A percentile compares a stretch with the other conserved stretches of the same genome.
Evolutionary conservation across 2,888 invertebrate species (phyloP).

Genomic region (Venusia cambrica): DNA sequence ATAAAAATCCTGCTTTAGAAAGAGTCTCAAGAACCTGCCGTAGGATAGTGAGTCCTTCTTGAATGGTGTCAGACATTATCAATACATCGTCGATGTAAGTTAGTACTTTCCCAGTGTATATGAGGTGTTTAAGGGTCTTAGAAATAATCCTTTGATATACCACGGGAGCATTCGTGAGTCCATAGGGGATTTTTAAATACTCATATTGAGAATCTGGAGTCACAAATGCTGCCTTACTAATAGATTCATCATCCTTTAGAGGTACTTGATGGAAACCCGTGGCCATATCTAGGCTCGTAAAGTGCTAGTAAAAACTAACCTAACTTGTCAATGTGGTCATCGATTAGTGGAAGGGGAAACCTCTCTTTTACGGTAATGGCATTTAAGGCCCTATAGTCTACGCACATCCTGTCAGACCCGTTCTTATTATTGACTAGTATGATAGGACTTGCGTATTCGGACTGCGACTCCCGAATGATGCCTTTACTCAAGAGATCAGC

Average conservation of each 20-base stretch:
- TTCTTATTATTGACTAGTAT: too few species aligned
- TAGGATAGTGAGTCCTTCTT: background rate
- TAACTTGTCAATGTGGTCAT: too few species aligned
- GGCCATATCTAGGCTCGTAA: slow-evolving; percentile 28
- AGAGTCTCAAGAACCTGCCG: slow-evolving; percentile 2
- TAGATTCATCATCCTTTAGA: too few species aligned
- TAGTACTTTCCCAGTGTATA: slow-evolving; percentile 12
- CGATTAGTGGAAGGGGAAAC: too few species aligned
- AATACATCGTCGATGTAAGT: too few species aligned
- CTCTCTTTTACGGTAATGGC: slow-evolving; percentile 18
- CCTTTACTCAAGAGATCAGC: slow-evolving; percentile 28
- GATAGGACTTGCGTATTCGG: slow-evolving; percentile 23
- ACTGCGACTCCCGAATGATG: slow-evolving; percentile 25
- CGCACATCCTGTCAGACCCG: too few species aligned
- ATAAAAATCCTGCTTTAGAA: slow-evolving; percentile 27
- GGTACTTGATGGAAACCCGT: too few species aligned
- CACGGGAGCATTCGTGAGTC: slow-evolving; percentile 8
- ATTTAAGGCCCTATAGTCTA: too few species aligned
- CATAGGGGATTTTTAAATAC: too few species aligned
- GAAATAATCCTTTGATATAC: slow-evolving; percentile 25
- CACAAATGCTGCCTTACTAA: too few species aligned
- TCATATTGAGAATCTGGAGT: too few species aligned
- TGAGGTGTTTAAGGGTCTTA: slow-evolving; percentile 5
- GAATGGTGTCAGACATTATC: background rate
- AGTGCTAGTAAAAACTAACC: too few species aligned